Evolutionary conservation across 2,888 invertebrate genomes (phyloP).

Genomic region (Apocheima hispidaria): DNA sequence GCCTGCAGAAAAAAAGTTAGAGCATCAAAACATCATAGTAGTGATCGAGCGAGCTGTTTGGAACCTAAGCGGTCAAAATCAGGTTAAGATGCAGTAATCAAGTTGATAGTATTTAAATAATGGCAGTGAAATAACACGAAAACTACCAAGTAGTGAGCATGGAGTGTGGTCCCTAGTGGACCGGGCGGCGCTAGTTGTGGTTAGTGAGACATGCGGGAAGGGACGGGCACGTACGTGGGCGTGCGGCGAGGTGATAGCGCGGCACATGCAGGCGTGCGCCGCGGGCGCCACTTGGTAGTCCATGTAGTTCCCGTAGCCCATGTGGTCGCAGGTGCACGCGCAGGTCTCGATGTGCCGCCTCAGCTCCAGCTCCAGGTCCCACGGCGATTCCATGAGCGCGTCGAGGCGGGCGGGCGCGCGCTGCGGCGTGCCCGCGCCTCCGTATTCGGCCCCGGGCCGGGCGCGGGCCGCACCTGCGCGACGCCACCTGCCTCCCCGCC

Average conservation of each 20-base stretch:
- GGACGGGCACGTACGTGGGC: conserved; percentile 77
- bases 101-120: conserved; percentile 6
- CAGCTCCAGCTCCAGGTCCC: conserved; percentile 93
- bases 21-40: not conserved
- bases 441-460: conserved; percentile 76
- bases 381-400: conserved; percentile 84
- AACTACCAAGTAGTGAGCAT: conserved; percentile 65
- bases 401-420: conserved; percentile 73
- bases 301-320: conserved; percentile 97
- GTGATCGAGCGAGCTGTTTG: not conserved
- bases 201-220: conserved; percentile 59
- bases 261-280: conserved; percentile 82
- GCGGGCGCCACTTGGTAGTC: conserved; percentile 92
- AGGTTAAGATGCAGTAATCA: no score
- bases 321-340: conserved; percentile 96
- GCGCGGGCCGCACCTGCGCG: conserved; percentile 80
- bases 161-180: conserved; percentile 61
- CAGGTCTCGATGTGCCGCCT: conserved; percentile 95
- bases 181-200: conserved; percentile 36
- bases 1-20: not conserved
- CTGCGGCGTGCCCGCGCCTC: conserved; percentile 74
- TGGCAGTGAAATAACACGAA: conserved; percentile 39
- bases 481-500: conserved; percentile 77
- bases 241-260: conserved; percentile 83
- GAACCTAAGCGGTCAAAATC: not conserved